Conservation (phyloP, 2,888 invertebrate species). For the Eurytoma californica region DNA sequence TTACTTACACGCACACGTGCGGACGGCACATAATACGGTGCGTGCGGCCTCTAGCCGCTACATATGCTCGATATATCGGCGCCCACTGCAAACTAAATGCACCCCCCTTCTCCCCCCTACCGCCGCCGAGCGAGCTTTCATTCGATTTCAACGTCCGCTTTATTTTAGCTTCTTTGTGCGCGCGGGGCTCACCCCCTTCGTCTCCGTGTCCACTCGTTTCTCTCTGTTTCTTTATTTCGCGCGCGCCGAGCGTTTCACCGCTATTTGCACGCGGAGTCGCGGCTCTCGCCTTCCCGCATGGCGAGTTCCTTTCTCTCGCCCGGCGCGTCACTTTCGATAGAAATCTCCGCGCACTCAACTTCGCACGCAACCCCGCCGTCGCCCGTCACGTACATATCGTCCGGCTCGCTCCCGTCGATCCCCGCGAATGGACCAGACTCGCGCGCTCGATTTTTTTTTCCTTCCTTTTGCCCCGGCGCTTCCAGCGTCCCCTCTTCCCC, state of each 20-base stretch:
- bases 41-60: slow-evolving; percentile 23
- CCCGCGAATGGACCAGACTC: slow-evolving; percentile 43
- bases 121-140: slow-evolving; percentile 15
- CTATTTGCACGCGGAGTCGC: slow-evolving; percentile 2
- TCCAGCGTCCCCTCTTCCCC: not conserved
- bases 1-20: slow-evolving; percentile 36
- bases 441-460: not conserved
- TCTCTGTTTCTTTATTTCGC: not conserved
- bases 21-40: not conserved
- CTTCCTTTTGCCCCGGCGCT: not conserved
- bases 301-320: slow-evolving; percentile 33
- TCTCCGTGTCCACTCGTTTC: slow-evolving; percentile 17
- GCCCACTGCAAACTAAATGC: slow-evolving; percentile 27
- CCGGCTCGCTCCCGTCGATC: slow-evolving; percentile 49
- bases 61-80: slow-evolving; percentile 26
- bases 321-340: slow-evolving; percentile 50
- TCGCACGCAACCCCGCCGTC: not conserved
- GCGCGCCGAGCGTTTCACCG: slow-evolving; percentile 7
- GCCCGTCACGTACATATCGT: slow-evolving; percentile 33
- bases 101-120: not conserved
- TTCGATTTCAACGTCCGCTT: slow-evolving; percentile 23
- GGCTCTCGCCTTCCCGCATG: slow-evolving; percentile 11
- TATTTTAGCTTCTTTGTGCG: slow-evolving; percentile 24
- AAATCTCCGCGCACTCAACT: slow-evolving; percentile 51
- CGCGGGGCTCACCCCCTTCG: slow-evolving; percentile 13